Evolutionary conservation across 2,797 vertebrate genomes (phyloP).

Genomic region (Sebastes kiyomatsui): DNA sequence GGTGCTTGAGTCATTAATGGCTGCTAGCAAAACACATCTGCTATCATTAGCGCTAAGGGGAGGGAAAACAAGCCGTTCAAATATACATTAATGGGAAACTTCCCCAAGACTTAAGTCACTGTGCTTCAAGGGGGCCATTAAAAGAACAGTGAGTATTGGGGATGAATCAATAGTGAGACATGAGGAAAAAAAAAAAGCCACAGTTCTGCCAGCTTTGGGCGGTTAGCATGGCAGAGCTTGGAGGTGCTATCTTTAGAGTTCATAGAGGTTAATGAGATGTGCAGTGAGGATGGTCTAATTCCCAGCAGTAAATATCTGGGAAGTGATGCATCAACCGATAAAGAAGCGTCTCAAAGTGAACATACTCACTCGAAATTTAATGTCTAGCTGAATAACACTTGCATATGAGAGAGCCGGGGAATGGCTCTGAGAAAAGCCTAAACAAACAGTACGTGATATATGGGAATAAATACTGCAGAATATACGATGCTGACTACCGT

Average conservation of each 20-base stretch:
- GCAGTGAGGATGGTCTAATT: conserved; percentile 43
- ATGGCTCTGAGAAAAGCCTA: background rate
- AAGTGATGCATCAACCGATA: conserved; percentile 31
- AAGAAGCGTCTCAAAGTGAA: conserved; percentile 21
- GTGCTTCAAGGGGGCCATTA: conserved; percentile 50
- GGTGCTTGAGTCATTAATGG: conserved; percentile 73
- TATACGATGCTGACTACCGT: background rate
- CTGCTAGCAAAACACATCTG: conserved; percentile 70
- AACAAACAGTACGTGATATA: background rate
- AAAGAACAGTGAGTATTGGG: conserved; percentile 33
- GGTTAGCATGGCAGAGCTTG: conserved; percentile 13
- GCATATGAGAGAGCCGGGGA: background rate
- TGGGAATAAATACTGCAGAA: background rate
- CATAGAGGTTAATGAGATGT: conserved; percentile 60
- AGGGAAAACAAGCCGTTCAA: conserved; percentile 60
- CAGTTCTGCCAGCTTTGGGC: conserved; percentile 4
- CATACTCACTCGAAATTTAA: background rate
- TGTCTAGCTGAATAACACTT: background rate
- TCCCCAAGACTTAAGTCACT: conserved; percentile 58
- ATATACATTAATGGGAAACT: conserved; percentile 58
- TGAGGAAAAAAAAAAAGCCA: background rate
- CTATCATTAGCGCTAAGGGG: conserved; percentile 61
- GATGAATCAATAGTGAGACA: conserved; percentile 61
- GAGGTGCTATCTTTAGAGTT: conserved; percentile 44
- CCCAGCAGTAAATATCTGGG: conserved; percentile 38